These are phyloP conservation scores for Dysmachus trigonus DNA, from an alignment of 2,888 invertebrate genomes.

Conservation along the genomic window DNA sequence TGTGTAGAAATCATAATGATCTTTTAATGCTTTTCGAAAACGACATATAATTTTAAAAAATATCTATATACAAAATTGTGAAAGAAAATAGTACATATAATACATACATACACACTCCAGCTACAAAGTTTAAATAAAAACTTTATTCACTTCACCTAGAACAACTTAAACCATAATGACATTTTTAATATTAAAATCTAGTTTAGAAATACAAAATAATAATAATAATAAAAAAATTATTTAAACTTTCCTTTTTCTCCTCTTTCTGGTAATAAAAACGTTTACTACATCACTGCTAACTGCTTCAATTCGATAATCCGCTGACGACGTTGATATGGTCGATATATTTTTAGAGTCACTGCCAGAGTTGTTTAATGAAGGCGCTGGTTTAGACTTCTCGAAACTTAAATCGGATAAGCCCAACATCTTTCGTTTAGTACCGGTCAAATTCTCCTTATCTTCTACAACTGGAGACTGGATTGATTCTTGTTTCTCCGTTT, in stretches of 20 bases:
- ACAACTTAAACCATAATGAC: neutral
- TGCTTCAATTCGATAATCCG: constrained; percentile 42
- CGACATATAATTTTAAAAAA: no score
- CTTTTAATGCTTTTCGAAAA: no score
- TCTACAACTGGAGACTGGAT: neutral
- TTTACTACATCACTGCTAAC: constrained; percentile 40
- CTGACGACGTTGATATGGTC: constrained; percentile 39
- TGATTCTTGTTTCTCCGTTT: neutral
- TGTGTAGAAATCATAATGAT: no score
- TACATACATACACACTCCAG: neutral
- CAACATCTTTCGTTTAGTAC: neutral
- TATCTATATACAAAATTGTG: no score
- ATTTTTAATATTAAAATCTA: neutral
- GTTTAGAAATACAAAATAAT: neutral
- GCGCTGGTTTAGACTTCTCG: neutral
- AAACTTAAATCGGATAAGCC: neutral
- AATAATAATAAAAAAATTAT: neutral
- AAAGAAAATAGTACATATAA: no score
- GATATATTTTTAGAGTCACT: constrained; percentile 39
- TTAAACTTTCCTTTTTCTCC: constrained; percentile 33
- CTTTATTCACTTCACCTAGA: neutral
- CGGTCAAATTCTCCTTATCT: neutral
- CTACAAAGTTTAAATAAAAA: neutral
- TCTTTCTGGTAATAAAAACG: constrained; percentile 46
- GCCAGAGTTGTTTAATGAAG: neutral